These are phyloP conservation scores for Oncopodura yosiiana DNA, from an alignment of 1,140 invertebrate genomes.

Conservation along the genomic window DNA sequence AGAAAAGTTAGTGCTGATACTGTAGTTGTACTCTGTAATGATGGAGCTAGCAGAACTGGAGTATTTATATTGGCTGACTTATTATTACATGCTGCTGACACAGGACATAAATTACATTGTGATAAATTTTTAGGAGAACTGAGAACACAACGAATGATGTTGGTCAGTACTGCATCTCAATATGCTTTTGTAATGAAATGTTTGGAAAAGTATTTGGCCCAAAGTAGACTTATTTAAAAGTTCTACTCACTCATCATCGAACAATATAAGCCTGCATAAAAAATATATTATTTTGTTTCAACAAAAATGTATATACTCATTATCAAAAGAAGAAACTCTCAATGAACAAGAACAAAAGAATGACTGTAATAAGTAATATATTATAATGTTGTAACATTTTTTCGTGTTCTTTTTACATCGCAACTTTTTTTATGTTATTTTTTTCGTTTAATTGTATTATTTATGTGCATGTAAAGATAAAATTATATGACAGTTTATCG, in stretches of 20 bases:
- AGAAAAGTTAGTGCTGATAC: slow-evolving; percentile 56
- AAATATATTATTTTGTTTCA: neutral
- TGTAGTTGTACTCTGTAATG: slow-evolving; percentile 57
- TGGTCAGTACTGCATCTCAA: slow-evolving; percentile 76
- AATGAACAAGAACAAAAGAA: too few relatives aligned
- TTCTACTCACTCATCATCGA: neutral
- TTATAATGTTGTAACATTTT: too few relatives aligned
- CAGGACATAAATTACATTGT: slow-evolving; percentile 53
- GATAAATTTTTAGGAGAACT: slow-evolving; percentile 51
- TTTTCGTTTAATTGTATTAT: too few relatives aligned
- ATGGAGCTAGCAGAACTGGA: slow-evolving; percentile 60
- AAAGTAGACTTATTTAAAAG: slow-evolving; percentile 67
- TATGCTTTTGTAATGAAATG: slow-evolving; percentile 81
- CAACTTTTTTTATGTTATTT: too few relatives aligned
- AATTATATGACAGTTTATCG: too few relatives aligned
- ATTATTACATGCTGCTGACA: slow-evolving; percentile 71
- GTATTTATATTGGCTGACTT: slow-evolving; percentile 68
- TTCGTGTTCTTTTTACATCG: too few relatives aligned
- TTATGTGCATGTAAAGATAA: too few relatives aligned
- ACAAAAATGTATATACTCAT: too few relatives aligned
- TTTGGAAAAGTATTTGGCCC: slow-evolving; percentile 71
- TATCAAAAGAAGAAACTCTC: too few relatives aligned
- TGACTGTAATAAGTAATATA: too few relatives aligned
- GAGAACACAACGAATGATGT: slow-evolving; percentile 69
- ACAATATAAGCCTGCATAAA: neutral